Conservation (phyloP, 2,888 invertebrate species). For the Microplitis deprimator region DNA sequence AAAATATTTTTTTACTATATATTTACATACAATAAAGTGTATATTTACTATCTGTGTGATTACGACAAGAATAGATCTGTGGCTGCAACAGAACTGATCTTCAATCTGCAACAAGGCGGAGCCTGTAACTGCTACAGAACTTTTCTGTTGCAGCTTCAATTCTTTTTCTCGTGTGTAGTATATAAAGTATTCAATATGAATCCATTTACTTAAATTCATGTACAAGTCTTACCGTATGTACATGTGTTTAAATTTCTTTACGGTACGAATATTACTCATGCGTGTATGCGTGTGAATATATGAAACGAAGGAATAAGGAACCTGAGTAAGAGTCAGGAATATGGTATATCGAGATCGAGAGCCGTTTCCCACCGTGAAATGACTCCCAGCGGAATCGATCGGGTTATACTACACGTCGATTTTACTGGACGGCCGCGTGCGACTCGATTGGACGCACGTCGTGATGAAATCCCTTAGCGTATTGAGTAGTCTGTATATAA, state of each 20-base stretch:
- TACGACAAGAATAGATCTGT: not conserved
- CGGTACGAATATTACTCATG: constrained; percentile 30
- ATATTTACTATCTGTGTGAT: not conserved
- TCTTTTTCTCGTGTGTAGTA: too few species aligned
- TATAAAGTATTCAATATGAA: too few species aligned
- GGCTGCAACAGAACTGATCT: constrained; percentile 48
- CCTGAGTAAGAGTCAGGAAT: constrained; percentile 14
- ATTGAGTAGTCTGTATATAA: not conserved
- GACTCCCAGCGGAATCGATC: constrained; percentile 39
- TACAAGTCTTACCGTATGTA: too few species aligned
- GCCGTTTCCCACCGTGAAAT: constrained; percentile 43
- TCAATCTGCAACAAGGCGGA: constrained; percentile 56
- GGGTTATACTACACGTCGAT: constrained; percentile 13
- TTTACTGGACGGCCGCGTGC: constrained; percentile 30
- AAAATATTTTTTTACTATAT: not conserved
- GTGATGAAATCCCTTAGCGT: constrained; percentile 37
- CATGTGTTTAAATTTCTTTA: too few species aligned
- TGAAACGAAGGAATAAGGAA: constrained; percentile 16
- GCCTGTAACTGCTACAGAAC: too few species aligned
- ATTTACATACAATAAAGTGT: not conserved
- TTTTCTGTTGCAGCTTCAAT: too few species aligned
- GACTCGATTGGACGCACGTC: constrained; percentile 33
- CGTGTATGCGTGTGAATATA: not conserved
- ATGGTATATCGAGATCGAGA: constrained; percentile 37
- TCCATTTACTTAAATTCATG: too few species aligned